Percentiles rank a stretch among this genome's conserved stretches.
Conservation (phyloP, 2,888 invertebrate genomes). For the Phyllotreta striolata region DNA sequence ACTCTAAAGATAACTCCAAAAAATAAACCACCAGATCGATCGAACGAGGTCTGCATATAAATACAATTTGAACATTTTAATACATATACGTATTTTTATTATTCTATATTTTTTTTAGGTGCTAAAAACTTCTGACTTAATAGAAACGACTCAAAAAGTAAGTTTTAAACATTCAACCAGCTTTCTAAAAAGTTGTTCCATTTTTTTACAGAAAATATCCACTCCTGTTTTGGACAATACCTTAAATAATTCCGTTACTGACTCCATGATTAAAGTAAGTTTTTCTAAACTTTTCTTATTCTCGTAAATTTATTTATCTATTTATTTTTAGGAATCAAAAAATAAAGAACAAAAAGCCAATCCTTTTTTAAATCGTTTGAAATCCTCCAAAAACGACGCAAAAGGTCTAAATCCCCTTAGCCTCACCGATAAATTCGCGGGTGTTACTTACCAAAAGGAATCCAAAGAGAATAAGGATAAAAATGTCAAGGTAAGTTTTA, state of each 20-base stretch:
- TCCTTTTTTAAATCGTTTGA: slow-evolving; percentile 62
- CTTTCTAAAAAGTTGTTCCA: neutral
- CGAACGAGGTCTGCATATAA: no score
- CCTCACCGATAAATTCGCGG: slow-evolving; percentile 56
- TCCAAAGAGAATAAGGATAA: slow-evolving; percentile 44
- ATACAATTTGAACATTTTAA: no score
- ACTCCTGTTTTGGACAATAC: no score
- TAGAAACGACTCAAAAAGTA: no score
- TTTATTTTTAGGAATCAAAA: slow-evolving; percentile 17
- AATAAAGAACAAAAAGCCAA: slow-evolving; percentile 53
- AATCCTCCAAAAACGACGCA: slow-evolving; percentile 48
- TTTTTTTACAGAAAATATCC: neutral
- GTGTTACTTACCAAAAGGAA: slow-evolving; percentile 53
- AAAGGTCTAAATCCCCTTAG: slow-evolving; percentile 53
- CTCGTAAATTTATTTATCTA: neutral
- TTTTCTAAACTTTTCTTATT: slow-evolving; percentile 7
- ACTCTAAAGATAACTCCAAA: no score
- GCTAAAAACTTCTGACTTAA: no score
- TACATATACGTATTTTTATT: no score
- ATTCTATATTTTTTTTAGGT: no score
- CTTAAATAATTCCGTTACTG: no score
- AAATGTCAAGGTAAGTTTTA: slow-evolving; percentile 47
- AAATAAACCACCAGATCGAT: no score
- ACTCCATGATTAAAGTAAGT: no score
- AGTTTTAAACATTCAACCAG: no score